These are phyloP conservation scores for Belonocnema kinseyi DNA, from an alignment of 1,140 invertebrate species.

Conservation along the genomic window DNA sequence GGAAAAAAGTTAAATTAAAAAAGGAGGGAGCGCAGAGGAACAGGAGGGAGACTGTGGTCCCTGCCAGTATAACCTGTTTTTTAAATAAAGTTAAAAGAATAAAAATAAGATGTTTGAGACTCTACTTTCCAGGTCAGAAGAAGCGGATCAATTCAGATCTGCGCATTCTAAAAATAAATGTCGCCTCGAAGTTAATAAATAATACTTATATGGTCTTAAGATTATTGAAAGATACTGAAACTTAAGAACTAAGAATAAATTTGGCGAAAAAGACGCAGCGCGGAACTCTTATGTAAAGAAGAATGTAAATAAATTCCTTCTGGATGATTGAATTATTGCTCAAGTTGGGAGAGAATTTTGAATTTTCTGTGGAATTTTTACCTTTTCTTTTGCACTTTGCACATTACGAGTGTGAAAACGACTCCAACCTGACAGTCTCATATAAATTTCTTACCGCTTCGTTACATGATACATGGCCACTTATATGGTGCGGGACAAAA, in stretches of 20 bases:
- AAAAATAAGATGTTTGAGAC: too few relatives aligned
- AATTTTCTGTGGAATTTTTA: slow-evolving; percentile 41
- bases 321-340: slow-evolving; percentile 52
- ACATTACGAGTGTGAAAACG: slow-evolving; percentile 6
- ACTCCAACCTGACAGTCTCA: neutral
- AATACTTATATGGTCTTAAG: neutral
- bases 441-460: slow-evolving; percentile 8
- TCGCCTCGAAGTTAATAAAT: too few relatives aligned
- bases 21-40: too few relatives aligned
- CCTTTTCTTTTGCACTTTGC: slow-evolving; percentile 2
- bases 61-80: too few relatives aligned
- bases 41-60: too few relatives aligned
- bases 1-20: too few relatives aligned
- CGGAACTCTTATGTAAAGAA: neutral
- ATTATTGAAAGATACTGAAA: neutral
- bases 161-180: too few relatives aligned
- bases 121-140: too few relatives aligned
- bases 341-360: slow-evolving; percentile 45
- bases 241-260: neutral
- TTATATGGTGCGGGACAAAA: slow-evolving; percentile 32
- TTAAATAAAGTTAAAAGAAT: too few relatives aligned
- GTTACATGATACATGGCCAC: slow-evolving; percentile 44
- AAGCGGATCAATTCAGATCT: too few relatives aligned
- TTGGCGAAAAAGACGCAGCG: neutral
- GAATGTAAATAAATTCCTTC: slow-evolving; percentile 1